Conservation (phyloP, 2,797 vertebrate species). For the Champsocephalus gunnari region DNA sequence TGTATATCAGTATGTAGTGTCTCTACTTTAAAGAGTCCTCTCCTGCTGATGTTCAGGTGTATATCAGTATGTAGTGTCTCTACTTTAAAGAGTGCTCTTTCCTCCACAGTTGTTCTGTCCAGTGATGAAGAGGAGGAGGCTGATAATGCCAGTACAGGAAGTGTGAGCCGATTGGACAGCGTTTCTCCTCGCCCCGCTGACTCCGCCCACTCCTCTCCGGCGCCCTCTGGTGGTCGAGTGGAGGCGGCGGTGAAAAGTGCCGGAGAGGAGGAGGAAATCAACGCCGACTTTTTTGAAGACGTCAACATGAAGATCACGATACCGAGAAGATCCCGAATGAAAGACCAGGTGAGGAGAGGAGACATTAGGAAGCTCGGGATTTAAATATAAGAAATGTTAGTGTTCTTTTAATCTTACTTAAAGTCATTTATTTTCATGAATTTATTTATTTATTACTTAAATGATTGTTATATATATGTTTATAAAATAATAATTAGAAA, state of each 20-base stretch:
- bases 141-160: conserved; percentile 88
- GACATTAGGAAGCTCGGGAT: too few species aligned
- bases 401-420: too few species aligned
- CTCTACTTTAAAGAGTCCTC: too few species aligned
- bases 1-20: too few species aligned
- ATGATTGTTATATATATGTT: too few species aligned
- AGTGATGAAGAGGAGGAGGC: conserved; percentile 91
- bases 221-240: conserved; percentile 91
- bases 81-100: not conserved
- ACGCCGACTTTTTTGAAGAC: conserved; percentile 84
- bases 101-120: conserved; percentile 92
- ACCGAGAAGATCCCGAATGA: conserved; percentile 92
- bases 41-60: too few species aligned
- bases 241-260: conserved; percentile 92
- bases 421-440: not conserved
- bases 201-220: conserved; percentile 93
- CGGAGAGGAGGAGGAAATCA: conserved; percentile 84
- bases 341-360: conserved; percentile 88
- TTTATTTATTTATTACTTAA: too few species aligned
- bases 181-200: conserved; percentile 91
- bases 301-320: conserved; percentile 83
- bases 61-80: too few species aligned
- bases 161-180: conserved; percentile 88
- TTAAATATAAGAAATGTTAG: too few species aligned
- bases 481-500: too few species aligned